phyloP scores from a whole-genome alignment of 2,888 invertebrate genomes.

The Platycnemis pennipes region DNA sequence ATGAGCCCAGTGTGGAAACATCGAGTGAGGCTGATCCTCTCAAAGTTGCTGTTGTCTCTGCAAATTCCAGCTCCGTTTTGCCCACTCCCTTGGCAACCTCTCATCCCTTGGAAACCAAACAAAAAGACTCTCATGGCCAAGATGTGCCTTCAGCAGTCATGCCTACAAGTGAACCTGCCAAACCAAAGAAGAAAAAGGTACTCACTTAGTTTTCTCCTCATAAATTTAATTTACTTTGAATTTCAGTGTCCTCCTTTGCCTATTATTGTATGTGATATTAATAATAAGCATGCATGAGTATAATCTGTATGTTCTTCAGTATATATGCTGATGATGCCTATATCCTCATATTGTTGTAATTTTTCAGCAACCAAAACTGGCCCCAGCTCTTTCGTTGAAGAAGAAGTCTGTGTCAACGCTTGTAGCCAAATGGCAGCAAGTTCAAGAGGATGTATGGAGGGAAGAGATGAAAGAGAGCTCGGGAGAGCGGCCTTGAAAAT shows the following conservation, averaged over 20 bases:
- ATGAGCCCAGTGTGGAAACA: slow-evolving; percentile 75
- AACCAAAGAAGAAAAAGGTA: slow-evolving; percentile 74
- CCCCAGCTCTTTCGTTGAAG: slow-evolving; percentile 83
- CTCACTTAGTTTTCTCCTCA: slow-evolving; percentile 61
- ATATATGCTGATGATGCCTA: too few relatives aligned
- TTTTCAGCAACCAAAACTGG: slow-evolving; percentile 80
- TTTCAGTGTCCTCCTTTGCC: too few relatives aligned
- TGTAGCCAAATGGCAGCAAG: slow-evolving; percentile 88
- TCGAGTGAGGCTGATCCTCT: slow-evolving; percentile 59
- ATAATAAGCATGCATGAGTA: too few relatives aligned
- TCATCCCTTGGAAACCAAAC: slow-evolving; percentile 42
- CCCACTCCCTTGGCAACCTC: slow-evolving; percentile 62
- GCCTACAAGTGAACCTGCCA: slow-evolving; percentile 59
- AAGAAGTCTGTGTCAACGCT: slow-evolving; percentile 86
- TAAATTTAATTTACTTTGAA: neutral
- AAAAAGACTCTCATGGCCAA: slow-evolving; percentile 69
- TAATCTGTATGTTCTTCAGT: too few relatives aligned
- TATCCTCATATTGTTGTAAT: neutral
- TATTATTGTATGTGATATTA: too few relatives aligned
- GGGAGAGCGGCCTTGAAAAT: slow-evolving; percentile 23
- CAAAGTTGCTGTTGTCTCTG: neutral
- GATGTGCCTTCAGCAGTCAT: slow-evolving; percentile 73
- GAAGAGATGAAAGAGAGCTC: slow-evolving; percentile 57
- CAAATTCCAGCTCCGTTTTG: slow-evolving; percentile 69
- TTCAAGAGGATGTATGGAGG: slow-evolving; percentile 80